Evolutionary conservation across 2,113 vertebrate species (phyloP), one percentile per base, ranked within the genome.

Genomic region (Taurulus bubalis): DNA sequence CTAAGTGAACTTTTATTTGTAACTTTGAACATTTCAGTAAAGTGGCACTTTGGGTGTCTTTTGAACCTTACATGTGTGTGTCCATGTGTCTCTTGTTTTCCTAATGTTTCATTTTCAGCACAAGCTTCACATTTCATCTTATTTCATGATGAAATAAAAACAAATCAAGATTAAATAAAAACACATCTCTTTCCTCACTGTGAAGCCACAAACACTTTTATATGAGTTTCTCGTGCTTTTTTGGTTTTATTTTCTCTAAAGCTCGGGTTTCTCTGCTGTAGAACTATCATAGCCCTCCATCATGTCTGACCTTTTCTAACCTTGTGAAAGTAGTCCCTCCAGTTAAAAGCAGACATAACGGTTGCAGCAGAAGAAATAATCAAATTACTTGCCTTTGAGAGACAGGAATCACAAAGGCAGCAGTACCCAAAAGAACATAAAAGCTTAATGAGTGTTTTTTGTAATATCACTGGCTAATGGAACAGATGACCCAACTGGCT

Each of bases 31-130:
- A 79, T 89, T 92, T 90, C 85, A 93, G 90, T 94, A 92, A 93
- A 93, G 88, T 90, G 90, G 83, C 93, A 93, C 91, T 85, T 87
- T 89, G 84, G 83, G 92, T 94, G 90, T 94, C 93, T 94, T 94
- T 94, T 93, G 89, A 94, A 94, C 80, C 88, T 89, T 85, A 85
- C 67, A 71, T 71, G 71, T 71, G 34, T 80, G 81, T 77, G 84
- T 90, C 78, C 75, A 77, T 63, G 80, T 76, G 76, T 93, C 66
- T 85, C 67, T 79, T 86, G 67, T 77, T 86, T 36, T 71, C 32
- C 75, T 3, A 1, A 34, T 69, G 66, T 67, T 28, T 58, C 47
- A 6, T 85, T 80, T 34, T 38, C 40, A 36, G 71, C 64, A 24
- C 15, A 1, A 49, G 22, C 60, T 1, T 71, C 22, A 26, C 60